Evolutionary conservation across 1,140 invertebrate species (phyloP), one percentile per base, ranked within the genome.

Genomic region (Aphaenogaster floridana): DNA sequence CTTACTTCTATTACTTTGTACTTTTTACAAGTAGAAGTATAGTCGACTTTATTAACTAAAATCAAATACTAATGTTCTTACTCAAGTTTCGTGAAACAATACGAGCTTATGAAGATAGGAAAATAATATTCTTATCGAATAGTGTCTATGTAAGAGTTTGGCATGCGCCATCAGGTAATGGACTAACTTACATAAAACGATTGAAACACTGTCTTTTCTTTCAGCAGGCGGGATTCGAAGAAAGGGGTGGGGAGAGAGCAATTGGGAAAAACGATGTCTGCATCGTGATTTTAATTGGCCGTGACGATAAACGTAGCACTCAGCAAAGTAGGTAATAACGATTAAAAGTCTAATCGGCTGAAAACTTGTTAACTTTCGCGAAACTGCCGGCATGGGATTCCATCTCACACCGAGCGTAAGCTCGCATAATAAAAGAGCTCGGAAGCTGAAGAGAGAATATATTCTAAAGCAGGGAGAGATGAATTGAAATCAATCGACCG

Each of bases 321-420:
- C 87, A 71, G 87, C 86, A 88, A 78, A 59, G 66, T 54, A 39
- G 77, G 86, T 90, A 92, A 92, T 92, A 91, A 92, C 90, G 84
- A 91, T 93, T 91, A 92, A 93, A 93, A 91, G 86, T 93, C 86
- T 93, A 91, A 93, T 92, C 89, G 88, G 63, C 77, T 89, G 89
- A 90, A 91, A 93, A 92, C 91, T 94, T 89, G 91, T 93, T 91
- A 91, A 92, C 74, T 89, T 90, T 64, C 74, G 39, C 59, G 57
- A 88, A 90, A 91, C 52, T 86, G 45, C 36, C 21, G 45, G 34
- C 59, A 74, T 80, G 81, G 61, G 66, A 87, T 74, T 87, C 74
- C 63, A 69, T 86, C 78, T 81, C 50, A 57, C 64, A 28, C 48
- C 42, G n/a, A 64, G 39, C 69, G 36, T 39, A 68, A 50, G 64